Evolutionary conservation across 92 coral and sea anemone species (phyloP).

Genomic region (Blastomussa wellsi): DNA sequence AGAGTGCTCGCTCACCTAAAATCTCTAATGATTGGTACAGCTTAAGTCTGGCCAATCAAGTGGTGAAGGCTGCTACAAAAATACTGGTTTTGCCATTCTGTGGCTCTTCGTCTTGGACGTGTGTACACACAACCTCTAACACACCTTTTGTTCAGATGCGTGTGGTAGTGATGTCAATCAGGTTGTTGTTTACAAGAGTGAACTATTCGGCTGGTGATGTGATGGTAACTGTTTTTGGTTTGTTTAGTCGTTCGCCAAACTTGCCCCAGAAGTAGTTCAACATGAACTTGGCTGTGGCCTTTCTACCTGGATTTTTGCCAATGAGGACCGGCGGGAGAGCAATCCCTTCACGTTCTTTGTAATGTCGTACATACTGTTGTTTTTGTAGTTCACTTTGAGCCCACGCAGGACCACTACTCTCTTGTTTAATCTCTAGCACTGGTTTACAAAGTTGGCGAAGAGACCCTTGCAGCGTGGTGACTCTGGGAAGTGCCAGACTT

Average conservation of each 20-base stretch:
- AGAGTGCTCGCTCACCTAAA: neutral
- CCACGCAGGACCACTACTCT: neutral
- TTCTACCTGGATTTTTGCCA: neutral
- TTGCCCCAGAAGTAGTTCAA: slow-evolving; percentile 23
- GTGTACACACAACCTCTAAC: neutral
- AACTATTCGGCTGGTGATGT: too few species aligned
- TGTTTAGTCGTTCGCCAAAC: neutral
- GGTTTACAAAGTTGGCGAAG: neutral
- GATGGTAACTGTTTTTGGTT: neutral
- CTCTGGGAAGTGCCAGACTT: neutral
- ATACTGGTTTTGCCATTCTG: neutral
- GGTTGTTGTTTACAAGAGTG: too few species aligned
- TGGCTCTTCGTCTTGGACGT: neutral
- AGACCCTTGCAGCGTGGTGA: neutral
- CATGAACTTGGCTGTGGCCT: slow-evolving; percentile 4
- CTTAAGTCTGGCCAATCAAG: neutral
- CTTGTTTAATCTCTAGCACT: neutral
- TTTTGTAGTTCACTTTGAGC: neutral
- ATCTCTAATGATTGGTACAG: neutral
- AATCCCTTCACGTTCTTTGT: neutral
- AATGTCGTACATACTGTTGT: neutral
- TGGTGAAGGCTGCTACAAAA: slow-evolving; percentile 10
- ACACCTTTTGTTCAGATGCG: neutral
- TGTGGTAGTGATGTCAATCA: too few species aligned
- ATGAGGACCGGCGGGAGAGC: neutral